Evolutionary conservation across 2,888 invertebrate genomes (phyloP), one percentile per base, ranked within the genome.

Genomic region (Norana najaformis): DNA sequence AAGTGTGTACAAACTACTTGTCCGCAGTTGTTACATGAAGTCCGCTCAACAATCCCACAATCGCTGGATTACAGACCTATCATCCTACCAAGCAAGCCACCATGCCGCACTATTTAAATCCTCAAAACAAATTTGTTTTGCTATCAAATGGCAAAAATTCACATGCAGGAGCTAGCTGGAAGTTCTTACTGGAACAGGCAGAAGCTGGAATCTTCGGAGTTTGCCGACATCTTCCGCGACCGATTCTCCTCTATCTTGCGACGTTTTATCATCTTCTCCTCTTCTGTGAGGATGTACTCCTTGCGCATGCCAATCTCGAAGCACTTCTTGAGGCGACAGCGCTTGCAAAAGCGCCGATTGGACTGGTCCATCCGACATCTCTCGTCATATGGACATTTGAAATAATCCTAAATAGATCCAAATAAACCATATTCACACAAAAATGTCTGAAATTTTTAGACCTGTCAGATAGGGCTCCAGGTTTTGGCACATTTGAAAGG

Each of bases 211-310:
- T 89, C 89, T 37, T 89, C 89, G 18, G 89, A 89, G 16, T 82
- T 47, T 20, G 83, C 38, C n/a, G 89, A 89, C 89, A 89, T 89
- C 37, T 83, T 82, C 16, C 89, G 37, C 91, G 93, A 97, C 92
- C 98, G 96, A 94, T 98, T 98, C 93, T 97, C 97, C 94, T 98
- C 97, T 91, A 98, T 98, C 95, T 98, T 98, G 91, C 97, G 96
- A 89, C 97, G 96, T 94, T 98, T 98, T 88, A 93, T 91, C 91
- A 93, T 93, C 92, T 95, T 95, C 94, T 99, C 98, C 93, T 98
- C 97, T 90, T 99, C 99, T 0, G 98, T 98, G 97, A 99, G 97
- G 34, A 99, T 99, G 94, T 98, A 98, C 93, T 99, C 99, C 94
- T 98, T 98, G 92, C 98, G 97, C 99, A 99, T 99, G 1, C 99